Percentiles rank a stretch among this genome's conserved stretches.
Evolutionary conservation across 2,113 vertebrate genomes (phyloP).

Genomic region (Elephas maximus): DNA sequence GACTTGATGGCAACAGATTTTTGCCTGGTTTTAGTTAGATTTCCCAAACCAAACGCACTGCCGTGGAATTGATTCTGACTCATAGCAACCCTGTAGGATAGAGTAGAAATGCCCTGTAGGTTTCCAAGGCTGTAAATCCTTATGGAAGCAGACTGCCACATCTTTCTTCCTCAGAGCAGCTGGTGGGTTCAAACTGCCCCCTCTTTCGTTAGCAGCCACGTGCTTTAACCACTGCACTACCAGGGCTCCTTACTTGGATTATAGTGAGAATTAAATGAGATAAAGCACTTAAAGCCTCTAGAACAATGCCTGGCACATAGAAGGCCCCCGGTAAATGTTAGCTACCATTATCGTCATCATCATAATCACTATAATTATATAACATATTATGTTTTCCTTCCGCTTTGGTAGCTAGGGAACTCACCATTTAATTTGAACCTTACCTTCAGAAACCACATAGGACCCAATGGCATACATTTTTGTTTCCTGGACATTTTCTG

Average conservation of each 20-base stretch:
- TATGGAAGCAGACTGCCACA: too few relatives aligned
- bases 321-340: not conserved
- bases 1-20: not conserved
- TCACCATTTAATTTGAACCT: not conserved
- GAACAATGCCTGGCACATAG: slow-evolving; percentile 13
- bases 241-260: not conserved
- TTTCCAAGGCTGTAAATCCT: too few relatives aligned
- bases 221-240: too few relatives aligned
- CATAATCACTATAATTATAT: not conserved
- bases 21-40: not conserved
- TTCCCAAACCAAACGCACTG: too few relatives aligned
- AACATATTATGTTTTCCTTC: slow-evolving; percentile 1
- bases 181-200: too few relatives aligned
- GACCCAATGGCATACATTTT: not conserved
- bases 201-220: too few relatives aligned
- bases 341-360: not conserved
- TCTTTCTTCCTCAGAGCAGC: too few relatives aligned
- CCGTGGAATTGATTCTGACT: too few relatives aligned
- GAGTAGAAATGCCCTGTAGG: too few relatives aligned
- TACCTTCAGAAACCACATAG: not conserved
- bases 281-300: slow-evolving; percentile 16
- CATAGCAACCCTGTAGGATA: too few relatives aligned
- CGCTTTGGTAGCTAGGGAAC: slow-evolving; percentile 28
- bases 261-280: not conserved
- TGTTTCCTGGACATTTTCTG: slow-evolving; percentile 32